Percentiles rank a stretch among this genome's conserved stretches.
Conservation (phyloP, 2,797 vertebrate species). For the Clarias laeviceps region DNA sequence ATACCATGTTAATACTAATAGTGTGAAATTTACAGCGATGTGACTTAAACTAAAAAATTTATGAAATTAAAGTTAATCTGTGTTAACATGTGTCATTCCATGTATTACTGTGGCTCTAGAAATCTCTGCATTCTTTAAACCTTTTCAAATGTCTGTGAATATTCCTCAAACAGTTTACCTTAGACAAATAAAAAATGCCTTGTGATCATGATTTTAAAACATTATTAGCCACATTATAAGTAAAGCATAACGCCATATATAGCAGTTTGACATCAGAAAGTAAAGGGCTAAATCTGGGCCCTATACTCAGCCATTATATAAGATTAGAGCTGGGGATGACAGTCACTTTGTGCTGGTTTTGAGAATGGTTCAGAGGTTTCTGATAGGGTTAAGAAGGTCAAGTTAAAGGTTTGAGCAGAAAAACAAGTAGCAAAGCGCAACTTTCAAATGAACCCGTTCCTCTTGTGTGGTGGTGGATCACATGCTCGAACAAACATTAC, state of each 20-base stretch:
- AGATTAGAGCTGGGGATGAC: conserved; percentile 74
- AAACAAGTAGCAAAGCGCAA: conserved; percentile 5
- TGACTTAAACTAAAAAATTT: not conserved
- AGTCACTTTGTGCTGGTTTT: conserved; percentile 18
- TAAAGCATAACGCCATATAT: too few relatives aligned
- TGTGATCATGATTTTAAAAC: not conserved
- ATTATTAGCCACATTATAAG: not conserved
- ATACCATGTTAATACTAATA: not conserved
- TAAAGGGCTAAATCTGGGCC: conserved; percentile 78
- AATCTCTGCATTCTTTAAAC: not conserved
- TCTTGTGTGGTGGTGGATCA: not conserved
- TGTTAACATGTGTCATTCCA: not conserved
- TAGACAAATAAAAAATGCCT: not conserved
- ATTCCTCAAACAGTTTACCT: not conserved
- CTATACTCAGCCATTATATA: conserved; percentile 77
- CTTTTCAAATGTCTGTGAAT: not conserved
- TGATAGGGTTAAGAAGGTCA: conserved; percentile 24
- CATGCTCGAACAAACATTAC: not conserved
- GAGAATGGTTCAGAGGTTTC: conserved; percentile 22
- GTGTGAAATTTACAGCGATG: not conserved
- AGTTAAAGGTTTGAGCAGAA: conserved; percentile 19
- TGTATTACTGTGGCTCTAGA: not conserved
- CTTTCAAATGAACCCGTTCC: not conserved
- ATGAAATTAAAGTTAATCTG: not conserved
- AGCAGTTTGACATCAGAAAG: conserved; percentile 69